phyloP scores from a whole-genome alignment of 37 sponge, comb jelly and placozoan species.

The Axinella damicornis region DNA sequence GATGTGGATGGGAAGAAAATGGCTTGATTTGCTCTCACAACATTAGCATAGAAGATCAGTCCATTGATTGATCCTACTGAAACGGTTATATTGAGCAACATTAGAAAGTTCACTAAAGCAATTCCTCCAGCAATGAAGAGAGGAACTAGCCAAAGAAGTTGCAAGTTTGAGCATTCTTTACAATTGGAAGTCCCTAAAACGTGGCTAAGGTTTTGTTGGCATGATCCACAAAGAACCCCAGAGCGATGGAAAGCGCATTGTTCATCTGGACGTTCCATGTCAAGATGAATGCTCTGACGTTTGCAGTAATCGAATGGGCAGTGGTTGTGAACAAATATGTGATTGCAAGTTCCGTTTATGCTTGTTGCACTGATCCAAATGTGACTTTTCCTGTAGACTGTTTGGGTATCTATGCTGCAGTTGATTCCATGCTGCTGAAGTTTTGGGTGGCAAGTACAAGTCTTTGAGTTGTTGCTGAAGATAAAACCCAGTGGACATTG shows the following conservation, averaged over 20 bases:
- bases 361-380: background rate
- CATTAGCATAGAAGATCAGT: constrained; percentile 29
- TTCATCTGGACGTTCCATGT: background rate
- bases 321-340: background rate
- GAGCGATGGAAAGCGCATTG: constrained; percentile 6
- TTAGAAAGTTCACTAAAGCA: background rate
- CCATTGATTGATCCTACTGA: constrained; percentile 51
- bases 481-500: background rate
- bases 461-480: too few species aligned
- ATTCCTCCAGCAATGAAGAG: background rate
- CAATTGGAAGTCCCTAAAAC: background rate
- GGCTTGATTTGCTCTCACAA: background rate
- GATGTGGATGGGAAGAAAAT: background rate
- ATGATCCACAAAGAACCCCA: constrained; percentile 16
- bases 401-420: background rate
- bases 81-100: constrained; percentile 31
- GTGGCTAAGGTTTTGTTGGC: constrained; percentile 11
- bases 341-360: background rate
- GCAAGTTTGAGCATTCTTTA: background rate
- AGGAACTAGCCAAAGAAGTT: background rate
- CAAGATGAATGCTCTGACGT: background rate
- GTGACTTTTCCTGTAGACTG: background rate
- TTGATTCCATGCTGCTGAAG: background rate
- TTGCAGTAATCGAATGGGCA: constrained; percentile 20
- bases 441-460: background rate